Evolutionary conservation across 2,888 invertebrate species (phyloP).

Genomic region (Choreutis nemorana): DNA sequence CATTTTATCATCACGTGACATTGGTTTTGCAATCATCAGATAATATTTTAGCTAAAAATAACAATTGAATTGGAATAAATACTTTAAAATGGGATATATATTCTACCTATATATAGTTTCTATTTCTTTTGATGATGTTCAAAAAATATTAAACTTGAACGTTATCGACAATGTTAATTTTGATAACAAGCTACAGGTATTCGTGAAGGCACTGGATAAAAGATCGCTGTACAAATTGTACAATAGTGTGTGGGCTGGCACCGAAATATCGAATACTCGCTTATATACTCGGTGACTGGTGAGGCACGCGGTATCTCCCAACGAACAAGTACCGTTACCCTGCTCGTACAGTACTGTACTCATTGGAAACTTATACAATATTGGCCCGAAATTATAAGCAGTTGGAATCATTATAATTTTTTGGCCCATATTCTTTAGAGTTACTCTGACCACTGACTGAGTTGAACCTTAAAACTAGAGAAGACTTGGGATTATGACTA

Average conservation of each 20-base stretch:
- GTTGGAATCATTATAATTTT: background rate
- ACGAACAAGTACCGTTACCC: slow-evolving; percentile 39
- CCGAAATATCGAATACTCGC: too few species aligned
- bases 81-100: too few species aligned
- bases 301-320: slow-evolving; percentile 14
- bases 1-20: too few species aligned
- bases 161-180: slow-evolving; percentile 17
- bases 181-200: slow-evolving; percentile 10
- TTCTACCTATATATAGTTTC: too few species aligned
- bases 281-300: slow-evolving; percentile 17
- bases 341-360: slow-evolving; percentile 8
- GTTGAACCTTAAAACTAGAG: too few species aligned
- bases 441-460: too few species aligned
- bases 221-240: slow-evolving; percentile 5
- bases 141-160: too few species aligned
- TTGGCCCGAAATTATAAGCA: slow-evolving; percentile 7
- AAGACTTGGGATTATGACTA: background rate
- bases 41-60: too few species aligned
- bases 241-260: slow-evolving; percentile 19
- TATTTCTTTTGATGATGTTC: too few species aligned
- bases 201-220: slow-evolving; percentile 3
- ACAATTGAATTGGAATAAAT: too few species aligned
- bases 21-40: too few species aligned
- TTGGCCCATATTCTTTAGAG: background rate
- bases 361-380: slow-evolving; percentile 15